Base-by-base conservation (phyloP, 2,113 vertebrate species). In the Zosterops borbonicus region DNA sequence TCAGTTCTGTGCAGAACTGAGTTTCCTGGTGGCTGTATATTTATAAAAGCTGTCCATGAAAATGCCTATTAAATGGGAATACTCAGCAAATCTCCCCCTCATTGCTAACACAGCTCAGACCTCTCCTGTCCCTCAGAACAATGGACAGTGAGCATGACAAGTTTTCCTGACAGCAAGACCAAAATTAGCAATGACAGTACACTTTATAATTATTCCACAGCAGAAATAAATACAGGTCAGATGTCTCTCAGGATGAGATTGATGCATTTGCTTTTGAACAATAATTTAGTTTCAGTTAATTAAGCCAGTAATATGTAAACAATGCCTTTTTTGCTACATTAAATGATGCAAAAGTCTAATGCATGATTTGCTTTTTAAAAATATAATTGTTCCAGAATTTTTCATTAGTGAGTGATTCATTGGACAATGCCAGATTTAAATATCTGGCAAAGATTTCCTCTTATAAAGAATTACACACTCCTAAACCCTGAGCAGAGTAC, bases 371-470 rank as follows among this genome's bases (percentile, higher is more conserved):
- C 74, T 89, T 92, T 94, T 85, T 8, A 28, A 89, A 95, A 79
- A 85, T 65, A 15, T 39, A 70, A 69, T 44, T 59, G 68, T 37
- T 90, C 35, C 75, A 89, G 91, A 76, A 77, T 95, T 89, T 83
- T 94, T 96, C 39, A 70, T 92, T 65, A 67, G 4, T 90, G 84
- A 91, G 29, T 90, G 89, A 95, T 87, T 95, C 84, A 91, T 50
- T 91, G 55, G 29, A 79, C 58, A 76, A 37, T 0, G 6, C 25
- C 55, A 76, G 33, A 63, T 73, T 79, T 94, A 91, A 92, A 85
- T 82, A 89, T 63, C 46, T 85, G 78, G 58, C 74, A 69, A 90
- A 85, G 78, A 63, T 79, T 76, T 84, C 44, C 39, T 49, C 81
- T 76, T 59, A 44, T 47, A 33, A 85, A 88, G 50, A 67, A 88